phyloP scores from a whole-genome alignment of 23 tunicate genomes.

The Halocynthia aurantium region DNA sequence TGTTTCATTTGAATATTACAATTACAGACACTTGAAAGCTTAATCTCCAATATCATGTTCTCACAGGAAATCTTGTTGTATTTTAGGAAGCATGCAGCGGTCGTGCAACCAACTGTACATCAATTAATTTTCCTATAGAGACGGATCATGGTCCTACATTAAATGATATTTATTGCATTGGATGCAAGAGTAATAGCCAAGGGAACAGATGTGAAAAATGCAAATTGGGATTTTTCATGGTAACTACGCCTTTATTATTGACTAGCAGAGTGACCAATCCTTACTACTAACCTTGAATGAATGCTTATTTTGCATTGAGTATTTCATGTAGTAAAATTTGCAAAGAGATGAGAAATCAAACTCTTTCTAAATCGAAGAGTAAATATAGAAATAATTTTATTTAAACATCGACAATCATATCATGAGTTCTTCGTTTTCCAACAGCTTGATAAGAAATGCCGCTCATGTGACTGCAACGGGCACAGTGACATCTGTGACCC shows the following conservation, averaged over 20 bases:
- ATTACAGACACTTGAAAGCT: neutral
- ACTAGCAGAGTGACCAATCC: neutral
- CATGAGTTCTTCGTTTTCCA: neutral
- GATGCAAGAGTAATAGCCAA: constrained; percentile 37
- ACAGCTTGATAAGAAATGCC: constrained; percentile 42
- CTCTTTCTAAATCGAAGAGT: too few species aligned
- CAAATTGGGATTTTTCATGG: constrained; percentile 63
- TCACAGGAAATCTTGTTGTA: neutral
- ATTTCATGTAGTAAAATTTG: too few species aligned
- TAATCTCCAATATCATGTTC: neutral
- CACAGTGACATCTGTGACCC: constrained; percentile 54
- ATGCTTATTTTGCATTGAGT: too few species aligned
- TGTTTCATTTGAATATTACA: neutral
- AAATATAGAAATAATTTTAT: neutral
- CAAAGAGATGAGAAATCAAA: too few species aligned
- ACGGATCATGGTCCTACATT: constrained; percentile 20
- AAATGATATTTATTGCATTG: constrained; percentile 7
- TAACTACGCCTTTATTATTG: neutral
- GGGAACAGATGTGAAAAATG: constrained; percentile 53
- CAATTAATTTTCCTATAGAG: neutral
- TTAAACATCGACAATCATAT: neutral
- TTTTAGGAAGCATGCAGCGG: constrained; percentile 46
- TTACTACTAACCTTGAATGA: too few species aligned
- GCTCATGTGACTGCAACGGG: constrained; percentile 58
- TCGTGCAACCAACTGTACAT: constrained; percentile 27